Base-by-base conservation (phyloP, 2,888 invertebrate genomes). In the Caenorhabditis sp. region DNA sequence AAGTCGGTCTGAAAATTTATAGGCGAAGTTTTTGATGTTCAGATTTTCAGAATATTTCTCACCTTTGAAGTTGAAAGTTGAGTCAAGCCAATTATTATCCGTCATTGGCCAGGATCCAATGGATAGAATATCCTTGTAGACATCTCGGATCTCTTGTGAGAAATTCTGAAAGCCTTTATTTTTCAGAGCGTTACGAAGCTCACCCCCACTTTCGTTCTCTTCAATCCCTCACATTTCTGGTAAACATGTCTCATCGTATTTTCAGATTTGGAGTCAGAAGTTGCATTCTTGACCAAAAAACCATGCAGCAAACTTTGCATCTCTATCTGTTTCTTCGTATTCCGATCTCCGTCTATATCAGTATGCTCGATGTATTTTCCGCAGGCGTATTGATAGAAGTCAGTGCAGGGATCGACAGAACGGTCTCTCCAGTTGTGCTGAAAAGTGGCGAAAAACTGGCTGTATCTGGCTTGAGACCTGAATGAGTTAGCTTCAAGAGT, bases 351-450 rank as follows among this genome's bases (percentile, higher is more conserved):
- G 6, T n/a, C 19, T n/a, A 8, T 12, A 7, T n/a, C 10, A 5
- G 59, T n/a, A 31, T 59, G 59, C 35, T 59, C 59, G 6, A 16
- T 16, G 16, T 59, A 35, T 10, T 31, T 59, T 35, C 59, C 59
- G 19, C 59, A 59, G 6, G 35, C 59, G 2, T 14, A 16, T n/a
- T 59, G 14, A 19, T 59, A 59, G 59, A 59, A 59, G 12, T 59
- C 35, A 2, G 7, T n/a, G 35, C 59, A 59, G 0, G 59, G 59
- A 59, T 59, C 59, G 3, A 35, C 35, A 19, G 22, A 10, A 5
- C 4, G 19, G 22, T 51, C 51, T 24, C 22, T 16, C 19, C 24
- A 51, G 22, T 51, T 51, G 51, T 51, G 51, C 51, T 51, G 51
- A 51, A 51, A 51, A n/a, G 8, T 35, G 4, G 31, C n/a, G 8